A percentile compares a stretch with the other conserved stretches of the same genome.
Evolutionary conservation across 2,113 vertebrate species (phyloP).

Genomic region (Myiozetetes cayanensis): DNA sequence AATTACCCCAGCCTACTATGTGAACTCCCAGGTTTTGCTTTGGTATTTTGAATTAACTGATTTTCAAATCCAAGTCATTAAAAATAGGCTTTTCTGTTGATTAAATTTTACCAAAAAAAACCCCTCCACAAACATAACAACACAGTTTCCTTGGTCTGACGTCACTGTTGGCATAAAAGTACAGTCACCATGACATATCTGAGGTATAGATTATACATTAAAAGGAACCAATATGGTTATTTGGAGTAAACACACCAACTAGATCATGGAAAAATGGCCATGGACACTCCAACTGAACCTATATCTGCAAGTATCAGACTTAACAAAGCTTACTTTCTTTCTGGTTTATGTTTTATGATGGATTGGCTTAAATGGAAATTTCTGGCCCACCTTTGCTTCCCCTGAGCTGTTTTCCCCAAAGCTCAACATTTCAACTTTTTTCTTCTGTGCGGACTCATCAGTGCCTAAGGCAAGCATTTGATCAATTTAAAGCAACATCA

Average conservation of each 20-base stretch:
- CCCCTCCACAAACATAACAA: not conserved
- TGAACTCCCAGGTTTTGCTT: not conserved
- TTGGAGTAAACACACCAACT: not conserved
- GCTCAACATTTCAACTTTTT: not conserved
- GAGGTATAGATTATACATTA: not conserved
- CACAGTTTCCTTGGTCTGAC: not conserved
- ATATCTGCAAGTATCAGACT: not conserved
- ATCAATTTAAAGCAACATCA: not conserved
- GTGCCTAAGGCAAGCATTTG: not conserved
- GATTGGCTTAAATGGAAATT: not conserved
- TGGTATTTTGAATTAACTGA: not conserved
- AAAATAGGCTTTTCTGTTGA: not conserved
- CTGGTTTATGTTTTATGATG: not conserved
- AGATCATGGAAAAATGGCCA: not conserved
- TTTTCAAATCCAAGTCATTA: not conserved
- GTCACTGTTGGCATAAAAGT: not conserved
- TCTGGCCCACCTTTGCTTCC: not conserved
- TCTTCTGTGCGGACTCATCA: not conserved
- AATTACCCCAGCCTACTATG: not conserved
- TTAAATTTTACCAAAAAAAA: not conserved
- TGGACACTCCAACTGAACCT: not conserved
- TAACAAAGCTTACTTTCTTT: not conserved
- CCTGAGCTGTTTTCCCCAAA: not conserved
- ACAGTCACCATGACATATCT: not conserved
- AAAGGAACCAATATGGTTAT: not conserved